phyloP scores from a whole-genome alignment of 2,113 vertebrate genomes.

The Raja brachyura region DNA sequence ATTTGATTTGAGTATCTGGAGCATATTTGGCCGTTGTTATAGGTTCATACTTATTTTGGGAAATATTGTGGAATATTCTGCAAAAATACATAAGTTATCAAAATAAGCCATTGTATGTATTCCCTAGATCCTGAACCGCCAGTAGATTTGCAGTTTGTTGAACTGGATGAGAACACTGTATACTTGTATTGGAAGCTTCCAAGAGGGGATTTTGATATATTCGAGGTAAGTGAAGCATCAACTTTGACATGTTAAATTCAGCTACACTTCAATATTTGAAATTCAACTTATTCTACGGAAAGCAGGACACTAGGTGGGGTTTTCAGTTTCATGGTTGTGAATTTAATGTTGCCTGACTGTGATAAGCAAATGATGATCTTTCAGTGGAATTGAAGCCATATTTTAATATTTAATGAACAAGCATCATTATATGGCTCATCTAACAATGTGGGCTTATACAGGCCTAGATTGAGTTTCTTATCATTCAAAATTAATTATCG shows the following conservation, averaged over 20 bases:
- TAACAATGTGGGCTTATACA: conserved; percentile 57
- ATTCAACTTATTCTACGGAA: neutral
- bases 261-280: neutral
- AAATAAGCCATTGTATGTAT: conserved; percentile 35
- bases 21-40: neutral
- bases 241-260: neutral
- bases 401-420: conserved; percentile 73
- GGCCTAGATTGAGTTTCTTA: conserved; percentile 70
- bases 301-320: neutral
- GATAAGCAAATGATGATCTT: conserved; percentile 43
- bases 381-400: conserved; percentile 52
- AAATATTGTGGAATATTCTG: neutral
- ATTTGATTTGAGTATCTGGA: neutral
- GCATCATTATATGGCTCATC: conserved; percentile 65
- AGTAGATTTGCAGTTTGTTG: conserved; percentile 60
- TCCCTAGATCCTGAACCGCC: conserved; percentile 63
- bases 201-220: conserved; percentile 61
- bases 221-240: conserved; percentile 59
- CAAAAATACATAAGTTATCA: neutral
- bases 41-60: neutral
- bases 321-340: neutral
- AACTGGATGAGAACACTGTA: conserved; percentile 57
- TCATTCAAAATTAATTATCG: conserved; percentile 79
- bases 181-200: conserved; percentile 70
- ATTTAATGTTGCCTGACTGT: conserved; percentile 31